A percentile compares a stretch with the other conserved stretches of the same genome.
phyloP scores from a whole-genome alignment of 2,888 invertebrate genomes.

The Melieria crassipennis region DNA sequence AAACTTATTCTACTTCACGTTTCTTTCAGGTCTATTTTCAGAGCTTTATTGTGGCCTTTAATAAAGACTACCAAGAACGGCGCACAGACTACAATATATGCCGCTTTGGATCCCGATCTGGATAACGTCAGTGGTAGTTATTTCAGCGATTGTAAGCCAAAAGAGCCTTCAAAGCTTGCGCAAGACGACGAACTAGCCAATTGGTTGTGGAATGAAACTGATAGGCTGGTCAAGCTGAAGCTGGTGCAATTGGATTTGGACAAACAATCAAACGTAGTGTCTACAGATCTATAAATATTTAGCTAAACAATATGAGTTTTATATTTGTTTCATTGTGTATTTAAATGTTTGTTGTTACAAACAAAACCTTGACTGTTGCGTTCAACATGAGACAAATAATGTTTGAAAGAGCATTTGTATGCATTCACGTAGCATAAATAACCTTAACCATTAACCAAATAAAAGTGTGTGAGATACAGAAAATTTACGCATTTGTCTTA shows the following conservation, averaged over 20 bases:
- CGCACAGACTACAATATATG: conserved; percentile 60
- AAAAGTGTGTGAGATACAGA: no score
- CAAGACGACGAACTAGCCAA: conserved; percentile 68
- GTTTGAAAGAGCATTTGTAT: no score
- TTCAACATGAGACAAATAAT: no score
- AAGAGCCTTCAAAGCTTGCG: conserved; percentile 67
- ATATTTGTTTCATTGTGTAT: no score
- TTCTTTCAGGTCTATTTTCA: conserved; percentile 33
- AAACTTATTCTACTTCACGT: background rate
- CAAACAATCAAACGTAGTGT: no score
- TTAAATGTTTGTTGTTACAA: no score
- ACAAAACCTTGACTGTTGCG: no score
- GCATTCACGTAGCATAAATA: no score
- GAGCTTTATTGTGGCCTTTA: conserved; percentile 53
- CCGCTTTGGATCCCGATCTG: conserved; percentile 60
- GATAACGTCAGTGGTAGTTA: conserved; percentile 55
- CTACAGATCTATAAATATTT: no score
- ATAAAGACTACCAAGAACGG: conserved; percentile 57
- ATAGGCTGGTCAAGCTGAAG: conserved; percentile 52
- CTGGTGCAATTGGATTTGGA: conserved; percentile 9
- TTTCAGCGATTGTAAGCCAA: conserved; percentile 71
- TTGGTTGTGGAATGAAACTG: conserved; percentile 71
- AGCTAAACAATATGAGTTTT: no score
- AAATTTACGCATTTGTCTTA: no score
- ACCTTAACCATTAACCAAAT: no score